phyloP scores from a whole-genome alignment of 2,888 invertebrate species.

The Pseudoips prasinana region DNA sequence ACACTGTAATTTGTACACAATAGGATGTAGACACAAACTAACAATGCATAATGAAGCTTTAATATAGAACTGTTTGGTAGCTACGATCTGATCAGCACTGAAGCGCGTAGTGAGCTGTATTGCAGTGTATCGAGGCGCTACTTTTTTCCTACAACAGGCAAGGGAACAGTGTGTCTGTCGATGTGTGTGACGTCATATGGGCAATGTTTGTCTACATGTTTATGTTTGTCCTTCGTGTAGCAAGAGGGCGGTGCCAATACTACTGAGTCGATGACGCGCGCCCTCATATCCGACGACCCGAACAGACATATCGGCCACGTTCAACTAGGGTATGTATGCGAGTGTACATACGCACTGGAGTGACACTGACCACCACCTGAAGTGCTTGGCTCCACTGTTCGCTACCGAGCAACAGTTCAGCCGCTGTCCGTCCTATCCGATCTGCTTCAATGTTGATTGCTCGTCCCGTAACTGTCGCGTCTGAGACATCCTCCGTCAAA shows the following conservation, averaged over 20 bases:
- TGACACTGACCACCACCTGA: slow-evolving; percentile 45
- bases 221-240: slow-evolving; percentile 86
- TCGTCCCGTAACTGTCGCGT: slow-evolving; percentile 34
- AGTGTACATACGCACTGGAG: slow-evolving; percentile 70
- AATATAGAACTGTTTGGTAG: slow-evolving; percentile 45
- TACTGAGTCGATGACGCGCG: slow-evolving; percentile 97
- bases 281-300: slow-evolving; percentile 96
- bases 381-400: slow-evolving; percentile 24
- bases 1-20: slow-evolving; percentile 66
- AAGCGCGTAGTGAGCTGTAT: slow-evolving; percentile 42
- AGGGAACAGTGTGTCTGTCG: slow-evolving; percentile 38
- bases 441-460: slow-evolving; percentile 33
- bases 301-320: slow-evolving; percentile 95
- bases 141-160: slow-evolving; percentile 80
- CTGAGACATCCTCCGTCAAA: slow-evolving; percentile 15
- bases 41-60: slow-evolving; percentile 57
- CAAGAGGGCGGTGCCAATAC: slow-evolving; percentile 95
- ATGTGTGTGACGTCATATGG: slow-evolving; percentile 58
- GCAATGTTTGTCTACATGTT: slow-evolving; percentile 73
- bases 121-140: slow-evolving; percentile 68
- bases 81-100: slow-evolving; percentile 45
- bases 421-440: slow-evolving; percentile 15
- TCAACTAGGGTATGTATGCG: slow-evolving; percentile 95
- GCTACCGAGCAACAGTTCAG: slow-evolving; percentile 27
- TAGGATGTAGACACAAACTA: slow-evolving; percentile 64